Base-by-base conservation (phyloP, 2,888 invertebrate species). In the Zygaena filipendulae region DNA sequence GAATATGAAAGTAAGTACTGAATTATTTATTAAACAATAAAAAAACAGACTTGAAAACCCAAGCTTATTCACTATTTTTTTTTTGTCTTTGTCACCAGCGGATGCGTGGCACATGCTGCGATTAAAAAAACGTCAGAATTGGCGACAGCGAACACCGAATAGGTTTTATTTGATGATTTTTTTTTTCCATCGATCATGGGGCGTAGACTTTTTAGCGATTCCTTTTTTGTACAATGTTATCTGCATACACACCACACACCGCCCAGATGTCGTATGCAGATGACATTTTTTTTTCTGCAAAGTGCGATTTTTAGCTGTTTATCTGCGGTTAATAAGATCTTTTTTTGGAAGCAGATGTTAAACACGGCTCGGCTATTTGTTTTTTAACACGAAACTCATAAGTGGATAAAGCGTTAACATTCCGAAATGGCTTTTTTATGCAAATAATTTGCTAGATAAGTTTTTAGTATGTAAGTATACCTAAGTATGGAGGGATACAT, bases 221-320 rank as follows among this genome's bases (percentile, higher is more conserved):
- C 38, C 45, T 56, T 44, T 49, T 50, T 53, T 68, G 71, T 67
- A n/a, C n/a, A n/a, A n/a, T 63, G 51, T 48, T 48, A 49, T 54
- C 51, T 54, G 52, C 53, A 55, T 58, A 57, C 43, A 38, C 40
- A 36, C 31, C 68, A 68, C 63, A 47, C 57, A 59, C 40, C 62
- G 63, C 57, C 72, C 77, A 79, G 74, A 71, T 77, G 77, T 61
- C 60, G 52, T 74, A 79, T 79, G 77, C 77, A 77, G 74, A 79
- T 75, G 77, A 79, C 72, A 77, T 52, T 70, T 74, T 74, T 66
- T 74, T 64, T 54, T 49, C 40, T 28, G 30, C 38, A 38, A 40
- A 51, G 61, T 67, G 74, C 75, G 66, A 77, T 77, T 74, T 75
- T 75, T 75, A 70, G 67, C 66, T 57, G 68, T 56, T 61, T 57